These are phyloP conservation scores for Orthosia cruda DNA, from an alignment of 2,888 invertebrate species.

Conservation along the genomic window DNA sequence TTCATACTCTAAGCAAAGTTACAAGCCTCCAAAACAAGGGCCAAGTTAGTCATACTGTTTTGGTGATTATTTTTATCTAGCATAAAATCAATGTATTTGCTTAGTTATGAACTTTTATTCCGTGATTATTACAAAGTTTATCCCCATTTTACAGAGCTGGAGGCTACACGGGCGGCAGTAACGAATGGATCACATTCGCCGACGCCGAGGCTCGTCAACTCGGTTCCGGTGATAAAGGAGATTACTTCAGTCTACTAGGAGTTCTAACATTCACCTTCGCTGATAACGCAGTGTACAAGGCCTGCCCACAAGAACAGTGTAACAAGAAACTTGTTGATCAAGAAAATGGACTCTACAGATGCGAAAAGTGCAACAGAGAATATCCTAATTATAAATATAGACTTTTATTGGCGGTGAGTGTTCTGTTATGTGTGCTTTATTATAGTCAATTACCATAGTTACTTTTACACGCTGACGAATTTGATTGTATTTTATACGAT, in stretches of 20 bases:
- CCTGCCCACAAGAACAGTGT: conserved; percentile 97
- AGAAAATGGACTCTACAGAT: conserved; percentile 97
- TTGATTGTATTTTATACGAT: too few relatives aligned
- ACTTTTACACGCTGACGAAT: neutral
- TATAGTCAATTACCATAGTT: too few relatives aligned
- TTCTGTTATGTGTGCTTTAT: neutral
- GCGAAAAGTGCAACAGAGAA: conserved; percentile 98
- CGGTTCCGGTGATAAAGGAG: conserved; percentile 95
- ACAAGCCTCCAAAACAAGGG: too few relatives aligned
- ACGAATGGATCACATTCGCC: conserved; percentile 95
- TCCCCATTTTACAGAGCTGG: conserved; percentile 79
- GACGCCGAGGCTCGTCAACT: conserved; percentile 94
- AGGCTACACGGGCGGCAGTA: conserved; percentile 86
- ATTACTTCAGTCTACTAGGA: conserved; percentile 96
- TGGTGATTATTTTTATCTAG: too few relatives aligned
- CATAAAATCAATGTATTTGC: too few relatives aligned
- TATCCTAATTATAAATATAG: conserved; percentile 97
- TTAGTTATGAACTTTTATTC: too few relatives aligned
- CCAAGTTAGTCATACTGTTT: too few relatives aligned
- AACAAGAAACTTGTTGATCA: conserved; percentile 98
- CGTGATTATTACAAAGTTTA: too few relatives aligned
- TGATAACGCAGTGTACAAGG: conserved; percentile 97
- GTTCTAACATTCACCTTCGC: conserved; percentile 95
- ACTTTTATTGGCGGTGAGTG: conserved; percentile 94
- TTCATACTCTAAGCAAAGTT: too few relatives aligned